phyloP scores from a whole-genome alignment of 2,797 vertebrate species.

The Chelidonichthys spinosus region DNA sequence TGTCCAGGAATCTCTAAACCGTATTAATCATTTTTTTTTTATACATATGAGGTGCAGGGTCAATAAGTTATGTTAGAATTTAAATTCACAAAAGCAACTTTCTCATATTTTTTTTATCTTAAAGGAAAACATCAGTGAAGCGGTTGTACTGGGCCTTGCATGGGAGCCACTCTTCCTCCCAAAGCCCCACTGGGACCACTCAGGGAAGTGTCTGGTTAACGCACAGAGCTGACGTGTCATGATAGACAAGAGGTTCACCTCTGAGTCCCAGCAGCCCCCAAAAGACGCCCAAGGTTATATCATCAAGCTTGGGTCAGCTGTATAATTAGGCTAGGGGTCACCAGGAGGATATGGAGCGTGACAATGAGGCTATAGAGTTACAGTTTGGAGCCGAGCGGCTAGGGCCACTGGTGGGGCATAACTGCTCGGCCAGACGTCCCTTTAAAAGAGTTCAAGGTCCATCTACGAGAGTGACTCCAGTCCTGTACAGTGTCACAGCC shows the following conservation, averaged over 20 bases:
- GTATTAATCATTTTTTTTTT: background rate
- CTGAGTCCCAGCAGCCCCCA: constrained; percentile 73
- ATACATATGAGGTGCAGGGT: background rate
- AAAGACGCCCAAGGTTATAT: constrained; percentile 84
- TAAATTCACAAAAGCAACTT: background rate
- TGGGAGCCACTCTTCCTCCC: constrained; percentile 57
- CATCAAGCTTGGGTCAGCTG: constrained; percentile 85
- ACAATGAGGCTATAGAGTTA: constrained; percentile 85
- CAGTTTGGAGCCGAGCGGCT: constrained; percentile 69
- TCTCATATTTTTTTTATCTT: constrained; percentile 29
- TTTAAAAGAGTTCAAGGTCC: constrained; percentile 80
- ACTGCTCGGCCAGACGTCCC: constrained; percentile 69
- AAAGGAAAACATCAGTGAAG: constrained; percentile 5
- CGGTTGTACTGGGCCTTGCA: constrained; percentile 24
- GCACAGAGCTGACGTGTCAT: constrained; percentile 77
- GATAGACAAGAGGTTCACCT: constrained; percentile 80
- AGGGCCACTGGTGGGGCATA: constrained; percentile 57
- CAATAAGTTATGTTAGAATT: constrained; percentile 2
- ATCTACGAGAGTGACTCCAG: constrained; percentile 64
- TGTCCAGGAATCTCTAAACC: background rate
- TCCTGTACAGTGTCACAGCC: constrained; percentile 68
- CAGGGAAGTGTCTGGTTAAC: constrained; percentile 87
- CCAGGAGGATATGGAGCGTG: constrained; percentile 81
- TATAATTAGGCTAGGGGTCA: constrained; percentile 85
- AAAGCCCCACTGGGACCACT: constrained; percentile 74